Percentiles rank a stretch among this genome's conserved stretches.
Evolutionary conservation across 2,113 vertebrate genomes (phyloP).

Genomic region (Numenius arquata): DNA sequence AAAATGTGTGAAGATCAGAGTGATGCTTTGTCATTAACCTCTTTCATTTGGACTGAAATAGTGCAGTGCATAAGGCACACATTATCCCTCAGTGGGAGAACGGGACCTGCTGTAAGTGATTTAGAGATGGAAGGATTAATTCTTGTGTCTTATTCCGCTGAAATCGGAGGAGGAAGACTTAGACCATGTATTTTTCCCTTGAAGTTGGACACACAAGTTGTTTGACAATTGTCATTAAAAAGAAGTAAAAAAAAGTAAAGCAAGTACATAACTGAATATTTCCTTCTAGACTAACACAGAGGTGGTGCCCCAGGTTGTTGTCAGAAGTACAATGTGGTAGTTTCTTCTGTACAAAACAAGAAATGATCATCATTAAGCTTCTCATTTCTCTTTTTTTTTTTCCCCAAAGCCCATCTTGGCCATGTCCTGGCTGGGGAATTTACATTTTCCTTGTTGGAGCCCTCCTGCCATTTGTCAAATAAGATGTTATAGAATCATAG

Average conservation of each 20-base stretch:
- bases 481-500: rapidly evolving
- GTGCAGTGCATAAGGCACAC: background rate
- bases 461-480: background rate
- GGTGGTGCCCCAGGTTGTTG: background rate
- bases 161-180: background rate
- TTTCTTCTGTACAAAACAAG: background rate
- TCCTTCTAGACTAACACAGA: rapidly evolving
- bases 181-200: background rate
- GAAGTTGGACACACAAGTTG: background rate
- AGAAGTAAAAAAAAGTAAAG: rapidly evolving
- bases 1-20: constrained; percentile 42
- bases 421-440: background rate
- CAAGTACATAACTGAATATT: background rate
- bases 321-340: background rate
- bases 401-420: background rate
- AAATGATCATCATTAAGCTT: background rate
- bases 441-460: background rate
- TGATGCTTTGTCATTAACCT: constrained; percentile 63
- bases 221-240: background rate
- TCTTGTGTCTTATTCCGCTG: background rate
- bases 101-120: background rate
- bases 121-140: background rate
- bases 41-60: constrained; percentile 34
- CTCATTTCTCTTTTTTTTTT: no score
- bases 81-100: background rate